Conservation (phyloP, 64 coral and sea anemone species). For the Actinia equina region DNA sequence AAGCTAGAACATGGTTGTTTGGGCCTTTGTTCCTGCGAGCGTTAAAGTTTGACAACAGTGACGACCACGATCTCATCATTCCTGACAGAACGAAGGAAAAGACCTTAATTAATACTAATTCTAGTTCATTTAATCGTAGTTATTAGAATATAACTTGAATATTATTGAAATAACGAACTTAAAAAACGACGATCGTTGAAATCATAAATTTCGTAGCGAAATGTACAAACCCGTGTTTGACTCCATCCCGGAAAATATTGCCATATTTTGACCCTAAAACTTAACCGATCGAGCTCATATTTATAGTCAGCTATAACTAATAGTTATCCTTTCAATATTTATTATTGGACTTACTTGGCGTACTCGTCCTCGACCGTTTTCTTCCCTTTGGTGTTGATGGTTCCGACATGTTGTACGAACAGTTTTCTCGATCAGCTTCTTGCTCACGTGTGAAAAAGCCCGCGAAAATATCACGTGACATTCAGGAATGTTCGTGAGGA, state of each 20-base stretch:
- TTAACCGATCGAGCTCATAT: neutral
- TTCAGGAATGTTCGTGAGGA: neutral
- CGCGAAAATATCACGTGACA: constrained; percentile 67
- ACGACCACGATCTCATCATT: neutral
- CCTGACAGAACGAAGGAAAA: neutral
- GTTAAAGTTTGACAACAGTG: neutral
- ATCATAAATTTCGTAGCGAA: too few relatives aligned
- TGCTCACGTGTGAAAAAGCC: constrained; percentile 75
- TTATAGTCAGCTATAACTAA: neutral
- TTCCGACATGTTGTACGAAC: constrained; percentile 63
- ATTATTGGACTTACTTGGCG: constrained; percentile 40
- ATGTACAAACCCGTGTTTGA: neutral
- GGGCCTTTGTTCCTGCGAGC: neutral
- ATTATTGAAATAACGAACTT: too few relatives aligned
- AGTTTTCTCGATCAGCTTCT: constrained; percentile 3
- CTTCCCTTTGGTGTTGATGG: constrained; percentile 67
- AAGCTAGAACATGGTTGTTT: neutral
- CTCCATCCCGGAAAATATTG: neutral
- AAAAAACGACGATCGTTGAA: too few relatives aligned
- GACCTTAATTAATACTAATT: neutral
- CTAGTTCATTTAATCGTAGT: neutral
- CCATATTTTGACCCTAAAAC: neutral
- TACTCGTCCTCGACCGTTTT: constrained; percentile 68
- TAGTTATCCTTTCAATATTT: neutral
- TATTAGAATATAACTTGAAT: too few relatives aligned